These are phyloP conservation scores for Matsumyia berberina DNA, from an alignment of 2,888 invertebrate species.

Conservation along the genomic window DNA sequence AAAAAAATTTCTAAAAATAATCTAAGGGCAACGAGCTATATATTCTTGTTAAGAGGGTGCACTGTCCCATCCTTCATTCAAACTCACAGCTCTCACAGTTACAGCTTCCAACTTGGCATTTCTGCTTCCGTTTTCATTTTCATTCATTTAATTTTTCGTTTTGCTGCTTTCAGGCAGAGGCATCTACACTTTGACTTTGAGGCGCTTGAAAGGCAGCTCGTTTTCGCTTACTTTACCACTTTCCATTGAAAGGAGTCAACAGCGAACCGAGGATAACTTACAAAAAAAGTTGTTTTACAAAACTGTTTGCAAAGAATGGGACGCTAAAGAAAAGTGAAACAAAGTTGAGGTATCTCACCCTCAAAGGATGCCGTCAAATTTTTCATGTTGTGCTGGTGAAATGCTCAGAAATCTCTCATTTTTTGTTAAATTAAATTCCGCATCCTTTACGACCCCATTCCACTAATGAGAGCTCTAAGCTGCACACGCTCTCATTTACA, in stretches of 20 bases:
- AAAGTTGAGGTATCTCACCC: constrained; percentile 1
- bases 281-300: constrained; percentile 5
- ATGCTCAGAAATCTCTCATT: constrained; percentile 32
- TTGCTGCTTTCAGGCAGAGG: constrained; percentile 17
- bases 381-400: constrained; percentile 16
- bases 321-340: constrained; percentile 21
- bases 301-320: constrained; percentile 50
- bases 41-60: neutral
- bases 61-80: neutral
- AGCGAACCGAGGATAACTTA: constrained; percentile 4
- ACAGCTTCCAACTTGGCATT: neutral
- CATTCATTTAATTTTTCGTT: constrained; percentile 39
- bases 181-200: constrained; percentile 31
- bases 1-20: no score
- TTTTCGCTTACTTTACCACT: constrained; percentile 16
- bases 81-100: neutral
- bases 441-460: constrained; percentile 58
- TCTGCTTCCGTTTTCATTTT: constrained; percentile 9
- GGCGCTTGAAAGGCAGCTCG: constrained; percentile 17
- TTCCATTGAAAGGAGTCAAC: neutral
- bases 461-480: constrained; percentile 45
- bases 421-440: constrained; percentile 60
- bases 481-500: constrained; percentile 29
- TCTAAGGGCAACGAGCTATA: constrained; percentile 2
- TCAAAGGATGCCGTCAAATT: constrained; percentile 35